Evolutionary conservation across 2,888 invertebrate species (phyloP).

Genomic region (Cremastinae sp.): DNA sequence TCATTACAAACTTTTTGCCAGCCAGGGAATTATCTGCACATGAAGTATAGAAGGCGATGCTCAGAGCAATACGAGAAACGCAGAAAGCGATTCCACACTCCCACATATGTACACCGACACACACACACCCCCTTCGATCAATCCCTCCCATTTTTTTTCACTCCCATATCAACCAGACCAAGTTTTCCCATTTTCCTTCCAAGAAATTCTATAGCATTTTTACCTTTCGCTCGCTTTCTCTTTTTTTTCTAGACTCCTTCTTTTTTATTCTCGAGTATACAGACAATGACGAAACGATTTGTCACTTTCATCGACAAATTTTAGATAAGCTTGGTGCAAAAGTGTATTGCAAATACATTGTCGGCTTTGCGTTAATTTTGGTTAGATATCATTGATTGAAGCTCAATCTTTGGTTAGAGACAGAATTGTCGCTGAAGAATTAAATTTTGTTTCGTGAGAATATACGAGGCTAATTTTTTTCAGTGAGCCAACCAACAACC

Average conservation of each 20-base stretch:
- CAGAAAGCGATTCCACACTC: constrained; percentile 15
- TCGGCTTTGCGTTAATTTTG: neutral
- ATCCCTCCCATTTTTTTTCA: constrained; percentile 14
- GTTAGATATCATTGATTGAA: too few relatives aligned
- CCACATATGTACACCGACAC: neutral
- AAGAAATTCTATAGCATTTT: constrained; percentile 19
- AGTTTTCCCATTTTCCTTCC: constrained; percentile 36
- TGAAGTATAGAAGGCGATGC: constrained; percentile 43
- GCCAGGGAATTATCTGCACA: constrained; percentile 59
- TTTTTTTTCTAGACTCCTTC: constrained; percentile 11
- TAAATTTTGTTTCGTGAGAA: too few relatives aligned
- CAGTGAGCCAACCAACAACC: constrained; percentile 10
- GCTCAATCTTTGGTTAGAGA: too few relatives aligned
- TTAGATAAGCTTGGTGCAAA: constrained; percentile 3
- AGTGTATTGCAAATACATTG: neutral
- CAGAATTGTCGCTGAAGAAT: too few relatives aligned
- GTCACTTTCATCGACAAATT: constrained; percentile 4
- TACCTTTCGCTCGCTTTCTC: neutral
- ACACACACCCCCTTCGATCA: constrained; percentile 33
- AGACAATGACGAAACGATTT: neutral
- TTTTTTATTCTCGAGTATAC: neutral
- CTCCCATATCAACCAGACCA: neutral
- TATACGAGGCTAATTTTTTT: neutral
- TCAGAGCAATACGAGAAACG: constrained; percentile 30
- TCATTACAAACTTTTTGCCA: constrained; percentile 75